Percentiles rank a stretch among this genome's conserved stretches.
Evolutionary conservation across 2,888 invertebrate genomes (phyloP).

Genomic region (Pilophorus perplexus): DNA sequence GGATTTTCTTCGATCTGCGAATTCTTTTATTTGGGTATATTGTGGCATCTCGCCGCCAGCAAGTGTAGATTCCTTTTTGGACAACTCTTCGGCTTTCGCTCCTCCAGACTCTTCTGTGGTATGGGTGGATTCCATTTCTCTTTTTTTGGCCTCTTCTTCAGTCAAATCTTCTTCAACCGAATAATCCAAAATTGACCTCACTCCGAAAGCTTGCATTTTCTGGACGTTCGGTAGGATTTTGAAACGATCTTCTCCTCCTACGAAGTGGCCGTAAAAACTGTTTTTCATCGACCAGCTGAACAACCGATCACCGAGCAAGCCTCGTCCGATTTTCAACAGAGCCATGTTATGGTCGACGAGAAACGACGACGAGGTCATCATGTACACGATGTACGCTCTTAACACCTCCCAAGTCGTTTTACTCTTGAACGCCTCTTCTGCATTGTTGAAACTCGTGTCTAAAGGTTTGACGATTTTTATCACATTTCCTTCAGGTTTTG

Average conservation of each 20-base stretch:
- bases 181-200: constrained; percentile 98
- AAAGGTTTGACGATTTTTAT: constrained; percentile 55
- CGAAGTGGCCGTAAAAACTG: constrained; percentile 98
- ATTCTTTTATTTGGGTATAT: constrained; percentile 84
- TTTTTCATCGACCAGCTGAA: constrained; percentile 84
- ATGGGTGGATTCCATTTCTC: constrained; percentile 87
- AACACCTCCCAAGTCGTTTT: constrained; percentile 90
- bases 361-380: constrained; percentile 80
- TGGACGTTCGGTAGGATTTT: constrained; percentile 81
- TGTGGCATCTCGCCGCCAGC: constrained; percentile 67
- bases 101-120: constrained; percentile 39
- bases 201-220: constrained; percentile 87
- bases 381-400: constrained; percentile 86
- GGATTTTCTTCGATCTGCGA: constrained; percentile 91
- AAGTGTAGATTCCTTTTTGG: constrained; percentile 56
- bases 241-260: constrained; percentile 90
- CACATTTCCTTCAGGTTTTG: neutral
- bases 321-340: constrained; percentile 77
- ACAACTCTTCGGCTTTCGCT: neutral
- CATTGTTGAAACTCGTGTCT: constrained; percentile 83
- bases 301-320: constrained; percentile 73
- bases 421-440: constrained; percentile 87
- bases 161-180: constrained; percentile 95
- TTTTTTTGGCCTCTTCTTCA: constrained; percentile 88
- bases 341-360: constrained; percentile 88